Evolutionary conservation across 2,888 invertebrate species (phyloP), one percentile per base, ranked within the genome.

Genomic region (Timandra comae): DNA sequence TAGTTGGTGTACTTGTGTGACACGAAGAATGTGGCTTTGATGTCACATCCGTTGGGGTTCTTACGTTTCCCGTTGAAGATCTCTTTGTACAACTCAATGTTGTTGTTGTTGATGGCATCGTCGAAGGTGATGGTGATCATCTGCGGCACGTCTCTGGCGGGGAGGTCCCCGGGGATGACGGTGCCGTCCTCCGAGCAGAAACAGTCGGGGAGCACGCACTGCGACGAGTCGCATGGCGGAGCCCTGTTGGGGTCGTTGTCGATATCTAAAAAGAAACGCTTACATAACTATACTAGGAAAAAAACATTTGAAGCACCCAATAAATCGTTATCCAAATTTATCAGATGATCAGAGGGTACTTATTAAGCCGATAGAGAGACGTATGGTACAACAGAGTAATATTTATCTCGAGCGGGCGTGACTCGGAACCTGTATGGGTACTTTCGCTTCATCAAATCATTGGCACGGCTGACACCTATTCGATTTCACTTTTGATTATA

Each of bases 71-170:
- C 91, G 72, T 92, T 94, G 84, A 97, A 96, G 46, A 97, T 95
- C 63, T 96, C 95, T 72, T 94, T 94, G 88, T 96, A 97, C 30
- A 97, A 84, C 56, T 95, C 96, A 67, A 96, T 96, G 80, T 97
- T 97, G 84, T 97, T 96, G 80, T 96, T 96, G 77, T 97, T 97
- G 77, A 97, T 95, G 62, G 96, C 96, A 62, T 96, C 96, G 66
- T 97, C 96, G 70, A 97, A 97, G 30, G 96, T 96, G 66, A 97
- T 93, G 36, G 95, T 96, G 64, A 97, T 92, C 96, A 96, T 96
- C 86, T 96, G 96, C 3, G 96, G 96, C 0, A 96, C 94, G 61
- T 95, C 94, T 78, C 91, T 93, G 42, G 91, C 72, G 7, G 94
- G 94, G 29, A 95, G 80, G 63, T 95, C 94, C 7, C 94, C 94